A percentile compares a stretch with the other conserved stretches of the same genome.
phyloP scores from a whole-genome alignment of 2,113 vertebrate species.

The Montifringilla adamsi region DNA sequence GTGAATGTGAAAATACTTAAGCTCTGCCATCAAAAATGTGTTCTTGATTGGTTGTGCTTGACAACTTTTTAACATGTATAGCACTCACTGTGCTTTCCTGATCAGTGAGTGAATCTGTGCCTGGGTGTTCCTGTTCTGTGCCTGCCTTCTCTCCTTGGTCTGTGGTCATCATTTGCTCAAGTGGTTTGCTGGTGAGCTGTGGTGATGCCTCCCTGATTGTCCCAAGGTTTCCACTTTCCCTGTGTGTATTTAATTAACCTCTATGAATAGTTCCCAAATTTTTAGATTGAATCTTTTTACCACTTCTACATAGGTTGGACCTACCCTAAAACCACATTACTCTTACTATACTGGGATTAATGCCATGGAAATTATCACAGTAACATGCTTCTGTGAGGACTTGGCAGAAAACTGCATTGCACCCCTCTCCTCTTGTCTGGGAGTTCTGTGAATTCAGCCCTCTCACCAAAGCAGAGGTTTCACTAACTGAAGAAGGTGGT shows the following conservation, averaged over 20 bases:
- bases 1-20: not conserved
- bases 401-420: not conserved
- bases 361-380: not conserved
- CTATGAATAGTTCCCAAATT: not conserved
- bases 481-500: not conserved
- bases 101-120: not conserved
- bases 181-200: not conserved
- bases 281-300: not conserved
- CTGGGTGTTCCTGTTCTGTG: not conserved
- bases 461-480: not conserved
- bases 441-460: not conserved
- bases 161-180: not conserved
- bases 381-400: not conserved
- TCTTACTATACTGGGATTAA: not conserved
- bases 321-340: not conserved
- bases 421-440: not conserved
- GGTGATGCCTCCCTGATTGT: not conserved
- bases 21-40: not conserved
- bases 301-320: not conserved
- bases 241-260: not conserved
- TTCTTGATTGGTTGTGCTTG: not conserved
- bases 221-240: not conserved
- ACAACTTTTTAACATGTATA: not conserved
- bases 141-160: not conserved
- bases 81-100: fast-evolving